Evolutionary conservation across 2,797 vertebrate genomes (phyloP), one percentile per base, ranked within the genome.

Genomic region (Clamator glandarius): DNA sequence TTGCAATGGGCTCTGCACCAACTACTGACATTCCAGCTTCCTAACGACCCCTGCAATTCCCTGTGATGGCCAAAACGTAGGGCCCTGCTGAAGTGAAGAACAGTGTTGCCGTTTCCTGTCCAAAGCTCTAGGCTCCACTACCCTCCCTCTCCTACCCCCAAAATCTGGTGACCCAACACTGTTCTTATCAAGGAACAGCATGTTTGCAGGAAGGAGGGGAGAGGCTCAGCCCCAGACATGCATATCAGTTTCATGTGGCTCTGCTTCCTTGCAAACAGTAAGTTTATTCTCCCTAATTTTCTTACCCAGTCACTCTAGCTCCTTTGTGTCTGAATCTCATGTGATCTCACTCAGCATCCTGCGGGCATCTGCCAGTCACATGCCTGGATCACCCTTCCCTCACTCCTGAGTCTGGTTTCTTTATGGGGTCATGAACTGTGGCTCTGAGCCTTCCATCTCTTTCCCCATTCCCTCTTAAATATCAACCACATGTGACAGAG

Each of bases 381-480:
- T 0, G 2, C 14, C 42, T 58, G 39, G 20, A 36, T 68, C 5
- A 1, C 24, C 25, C 14, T 46, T 9, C 35, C 28, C 39, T 62
- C 0, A 0, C 2, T 84, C 35, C 54, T 39, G n/a, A 83, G 21
- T 12, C 33, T 73, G 25, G 8, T 68, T 89, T 84, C 42, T 39
- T 42, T 26, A 62, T 0, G 1, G 24, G 20, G 15, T 39, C 35
- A 29, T 0, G 14, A 18, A 24, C n/a, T 0, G 0, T 28, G 42
- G 10, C 42, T 73, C 76, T 70, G 59, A 86, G 35, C 36, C 19
- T 90, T 61, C 26, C 55, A 76, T 23, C 55, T 79, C 11, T 33
- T 68, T 69, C n/a, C 44, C 33, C 41, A 77, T 51, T 4, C 11
- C 4, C 3, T 7, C 11, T 86, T 89, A 50, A 68, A 4, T 4